Conservation (phyloP, 1,140 invertebrate genomes). For the Carposina sasakii region DNA sequence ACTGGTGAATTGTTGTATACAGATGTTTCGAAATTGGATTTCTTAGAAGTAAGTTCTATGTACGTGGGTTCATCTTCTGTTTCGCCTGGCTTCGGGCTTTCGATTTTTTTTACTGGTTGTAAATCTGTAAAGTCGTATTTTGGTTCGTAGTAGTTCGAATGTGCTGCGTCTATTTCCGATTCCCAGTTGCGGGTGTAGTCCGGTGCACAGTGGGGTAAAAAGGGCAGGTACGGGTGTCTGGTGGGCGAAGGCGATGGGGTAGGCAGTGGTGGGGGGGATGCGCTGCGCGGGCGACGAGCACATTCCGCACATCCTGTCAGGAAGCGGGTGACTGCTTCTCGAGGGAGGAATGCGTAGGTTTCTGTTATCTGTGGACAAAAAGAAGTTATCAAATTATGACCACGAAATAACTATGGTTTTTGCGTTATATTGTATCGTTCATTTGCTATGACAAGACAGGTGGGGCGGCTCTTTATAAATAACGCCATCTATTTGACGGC, state of each 20-base stretch:
- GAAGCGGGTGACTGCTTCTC: slow-evolving; percentile 96
- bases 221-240: slow-evolving; percentile 63
- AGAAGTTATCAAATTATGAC: too few species aligned
- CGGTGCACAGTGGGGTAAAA: slow-evolving; percentile 53
- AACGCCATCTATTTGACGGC: too few species aligned
- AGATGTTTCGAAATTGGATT: slow-evolving; percentile 33
- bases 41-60: slow-evolving; percentile 61
- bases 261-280: slow-evolving; percentile 75
- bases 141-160: slow-evolving; percentile 57
- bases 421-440: too few species aligned
- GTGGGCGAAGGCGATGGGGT: slow-evolving; percentile 74
- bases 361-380: slow-evolving; percentile 89
- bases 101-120: slow-evolving; percentile 57
- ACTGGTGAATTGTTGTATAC: slow-evolving; percentile 43
- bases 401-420: too few species aligned
- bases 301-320: slow-evolving; percentile 95
- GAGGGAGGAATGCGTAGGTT: slow-evolving; percentile 94
- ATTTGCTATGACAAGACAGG: too few species aligned
- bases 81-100: slow-evolving; percentile 49
- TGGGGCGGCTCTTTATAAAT: too few species aligned
- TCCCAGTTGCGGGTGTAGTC: slow-evolving; percentile 71
- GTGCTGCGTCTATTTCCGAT: slow-evolving; percentile 66
- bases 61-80: slow-evolving; percentile 60
- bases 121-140: slow-evolving; percentile 62
- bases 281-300: slow-evolving; percentile 87